Percentiles rank a stretch among this genome's conserved stretches.
Conservation (phyloP, 2,113 vertebrate species). For the Sus scrofa region T2T-Sscrofa CM000824.6:193689501-193690000, state of each 20-base stretch:
- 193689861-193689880: neutral
- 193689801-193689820: neutral
- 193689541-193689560: conserved; percentile 78
- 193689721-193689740: conserved; percentile 61
- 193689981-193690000: neutral
- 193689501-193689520: conserved; percentile 76
- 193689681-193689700: conserved; percentile 55
- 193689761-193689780: neutral
- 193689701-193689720: neutral
- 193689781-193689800: neutral
- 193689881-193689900: neutral
- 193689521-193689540: conserved; percentile 78
- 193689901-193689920: neutral
- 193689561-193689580: conserved; percentile 80
- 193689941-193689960: neutral
- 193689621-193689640: neutral
- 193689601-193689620: neutral
- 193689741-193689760: neutral
- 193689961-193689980: conserved; percentile 21
- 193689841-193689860: neutral
- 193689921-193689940: neutral
- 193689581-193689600: conserved; percentile 79
- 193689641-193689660: neutral
- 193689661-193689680: conserved; percentile 49
- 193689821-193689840: neutral